Conservation (phyloP, 2,888 invertebrate genomes). For the Phorcus lineatus region DNA sequence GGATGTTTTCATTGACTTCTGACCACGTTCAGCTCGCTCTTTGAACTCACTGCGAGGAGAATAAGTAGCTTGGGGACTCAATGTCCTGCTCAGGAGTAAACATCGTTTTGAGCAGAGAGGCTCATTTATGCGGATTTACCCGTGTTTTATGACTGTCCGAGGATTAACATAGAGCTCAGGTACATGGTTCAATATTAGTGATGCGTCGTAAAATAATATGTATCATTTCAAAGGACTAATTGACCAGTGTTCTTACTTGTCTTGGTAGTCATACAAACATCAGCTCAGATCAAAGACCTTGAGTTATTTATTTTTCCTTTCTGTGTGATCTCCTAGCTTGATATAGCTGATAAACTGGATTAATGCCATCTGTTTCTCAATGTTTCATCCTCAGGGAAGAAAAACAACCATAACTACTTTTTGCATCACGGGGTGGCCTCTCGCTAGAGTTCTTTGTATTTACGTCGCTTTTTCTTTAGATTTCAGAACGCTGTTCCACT, state of each 20-base stretch:
- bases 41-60: neutral
- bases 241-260: too few relatives aligned
- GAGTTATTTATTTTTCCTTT: conserved; percentile 1
- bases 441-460: too few relatives aligned
- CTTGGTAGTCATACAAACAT: too few relatives aligned
- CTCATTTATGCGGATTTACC: neutral
- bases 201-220: too few relatives aligned
- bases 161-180: neutral
- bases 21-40: neutral
- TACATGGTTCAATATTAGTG: neutral
- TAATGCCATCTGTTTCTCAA: neutral
- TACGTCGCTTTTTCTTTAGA: too few relatives aligned
- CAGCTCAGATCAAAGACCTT: neutral
- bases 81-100: neutral
- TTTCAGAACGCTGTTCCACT: too few relatives aligned
- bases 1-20: conserved; percentile 21
- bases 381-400: neutral
- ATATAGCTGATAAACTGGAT: neutral
- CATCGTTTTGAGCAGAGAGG: neutral
- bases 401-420: neutral
- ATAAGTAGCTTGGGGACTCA: conserved; percentile 6
- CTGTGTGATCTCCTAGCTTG: neutral
- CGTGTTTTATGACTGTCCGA: conserved; percentile 1
- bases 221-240: too few relatives aligned
- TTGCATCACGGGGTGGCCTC: neutral